Percentiles rank a stretch among this genome's conserved stretches.
These are phyloP conservation scores for Argentina silus DNA, from an alignment of 2,797 vertebrate species.

Conservation along the genomic window DNA sequence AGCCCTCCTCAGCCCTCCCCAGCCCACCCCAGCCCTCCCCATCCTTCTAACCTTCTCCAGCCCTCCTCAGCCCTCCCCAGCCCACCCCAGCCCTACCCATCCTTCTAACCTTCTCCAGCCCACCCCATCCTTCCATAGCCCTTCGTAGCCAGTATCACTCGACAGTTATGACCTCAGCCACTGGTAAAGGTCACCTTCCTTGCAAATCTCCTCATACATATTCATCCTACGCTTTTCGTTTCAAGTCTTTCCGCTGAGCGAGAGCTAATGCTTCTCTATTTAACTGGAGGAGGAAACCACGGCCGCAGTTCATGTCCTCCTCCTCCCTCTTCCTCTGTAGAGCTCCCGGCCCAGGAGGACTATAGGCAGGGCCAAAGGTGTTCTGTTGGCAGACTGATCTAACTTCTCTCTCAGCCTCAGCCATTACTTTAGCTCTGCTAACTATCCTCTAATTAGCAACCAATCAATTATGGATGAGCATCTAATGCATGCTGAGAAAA, in stretches of 20 bases:
- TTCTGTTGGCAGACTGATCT: slow-evolving; percentile 37
- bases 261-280: slow-evolving; percentile 22
- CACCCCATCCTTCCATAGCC: not conserved
- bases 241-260: slow-evolving; percentile 38
- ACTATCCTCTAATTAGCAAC: slow-evolving; percentile 64
- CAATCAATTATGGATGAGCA: slow-evolving; percentile 68
- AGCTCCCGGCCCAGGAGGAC: slow-evolving; percentile 17
- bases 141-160: not conserved
- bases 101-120: too few relatives aligned
- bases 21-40: too few relatives aligned
- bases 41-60: too few relatives aligned
- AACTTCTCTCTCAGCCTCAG: slow-evolving; percentile 42
- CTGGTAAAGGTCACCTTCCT: slow-evolving; percentile 65
- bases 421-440: slow-evolving; percentile 58
- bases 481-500: slow-evolving; percentile 59
- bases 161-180: not conserved
- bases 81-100: too few relatives aligned
- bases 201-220: slow-evolving; percentile 63
- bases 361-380: slow-evolving; percentile 29
- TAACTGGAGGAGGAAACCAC: slow-evolving; percentile 41
- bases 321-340: slow-evolving; percentile 43
- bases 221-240: slow-evolving; percentile 46
- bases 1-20: too few relatives aligned
- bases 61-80: too few relatives aligned
- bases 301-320: slow-evolving; percentile 14